phyloP scores from a whole-genome alignment of 1,140 invertebrate genomes.

The Zophobas morio region DNA sequence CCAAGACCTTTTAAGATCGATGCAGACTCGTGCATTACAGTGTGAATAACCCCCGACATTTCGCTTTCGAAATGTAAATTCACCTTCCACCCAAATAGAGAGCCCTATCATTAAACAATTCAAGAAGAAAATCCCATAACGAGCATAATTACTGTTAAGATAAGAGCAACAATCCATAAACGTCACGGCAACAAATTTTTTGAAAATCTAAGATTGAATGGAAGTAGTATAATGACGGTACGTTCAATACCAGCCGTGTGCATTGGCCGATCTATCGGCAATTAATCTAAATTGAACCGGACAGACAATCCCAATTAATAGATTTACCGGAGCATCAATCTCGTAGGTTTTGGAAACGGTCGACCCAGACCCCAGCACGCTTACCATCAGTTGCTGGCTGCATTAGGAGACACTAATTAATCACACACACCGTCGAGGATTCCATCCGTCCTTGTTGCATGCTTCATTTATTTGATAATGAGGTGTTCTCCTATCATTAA shows the following conservation, averaged over 20 bases:
- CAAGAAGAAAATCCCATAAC: too few species aligned
- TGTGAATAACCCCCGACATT: too few species aligned
- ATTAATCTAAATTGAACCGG: conserved; percentile 63
- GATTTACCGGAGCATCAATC: conserved; percentile 53
- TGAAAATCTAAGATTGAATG: neutral
- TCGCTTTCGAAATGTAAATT: too few species aligned
- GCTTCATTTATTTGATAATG: conserved; percentile 53
- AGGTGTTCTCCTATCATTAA: conserved; percentile 48
- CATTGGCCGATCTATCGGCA: conserved; percentile 56
- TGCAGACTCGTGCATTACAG: too few species aligned
- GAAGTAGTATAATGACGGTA: neutral
- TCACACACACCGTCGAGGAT: conserved; percentile 31
- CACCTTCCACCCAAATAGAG: too few species aligned
- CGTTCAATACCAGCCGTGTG: conserved; percentile 30
- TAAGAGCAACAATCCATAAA: too few species aligned
- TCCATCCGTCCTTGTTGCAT: conserved; percentile 41
- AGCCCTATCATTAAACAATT: too few species aligned
- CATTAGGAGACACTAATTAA: conserved; percentile 49
- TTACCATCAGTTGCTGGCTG: conserved; percentile 40
- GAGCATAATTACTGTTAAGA: too few species aligned
- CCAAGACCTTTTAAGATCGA: too few species aligned
- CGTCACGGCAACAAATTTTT: neutral
- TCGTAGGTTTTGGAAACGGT: conserved; percentile 21
- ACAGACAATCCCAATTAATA: conserved; percentile 62
- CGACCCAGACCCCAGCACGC: conserved; percentile 27